Percentiles rank a stretch among this genome's conserved stretches.
Conservation (phyloP, 1,140 invertebrate genomes). For the Aphidius gifuensis region DNA sequence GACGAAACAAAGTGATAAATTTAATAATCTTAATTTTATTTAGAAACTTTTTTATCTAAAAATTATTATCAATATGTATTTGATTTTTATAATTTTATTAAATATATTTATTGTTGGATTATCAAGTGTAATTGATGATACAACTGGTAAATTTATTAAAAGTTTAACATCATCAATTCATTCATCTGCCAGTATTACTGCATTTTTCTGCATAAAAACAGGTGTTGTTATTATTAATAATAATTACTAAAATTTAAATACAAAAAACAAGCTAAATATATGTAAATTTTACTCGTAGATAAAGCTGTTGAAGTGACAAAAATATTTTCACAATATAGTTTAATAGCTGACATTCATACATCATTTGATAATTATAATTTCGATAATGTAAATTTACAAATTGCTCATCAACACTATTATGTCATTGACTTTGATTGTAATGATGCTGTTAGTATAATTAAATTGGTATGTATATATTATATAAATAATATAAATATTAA, state of each 20-base stretch:
- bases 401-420: slow-evolving; percentile 20
- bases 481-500: too few species aligned
- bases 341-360: slow-evolving; percentile 17
- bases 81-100: slow-evolving; percentile 1
- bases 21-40: too few species aligned
- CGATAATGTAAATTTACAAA: slow-evolving; percentile 4
- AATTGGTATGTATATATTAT: slow-evolving; percentile 13
- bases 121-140: slow-evolving; percentile 20
- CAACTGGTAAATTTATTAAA: slow-evolving; percentile 24
- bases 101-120: neutral
- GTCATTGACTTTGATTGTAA: slow-evolving; percentile 26
- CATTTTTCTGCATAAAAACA: slow-evolving; percentile 26
- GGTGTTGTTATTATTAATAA: slow-evolving; percentile 23
- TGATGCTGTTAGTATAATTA: slow-evolving; percentile 21
- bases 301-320: slow-evolving; percentile 10
- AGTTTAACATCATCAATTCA: slow-evolving; percentile 24
- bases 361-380: neutral
- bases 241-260: neutral
- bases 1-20: too few species aligned
- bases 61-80: neutral
- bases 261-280: neutral
- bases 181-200: slow-evolving; percentile 27
- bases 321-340: slow-evolving; percentile 17
- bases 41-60: neutral
- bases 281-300: slow-evolving; percentile 12